These are phyloP conservation scores for Mamestra brassicae DNA, from an alignment of 2,888 invertebrate genomes.

Conservation along the genomic window DNA sequence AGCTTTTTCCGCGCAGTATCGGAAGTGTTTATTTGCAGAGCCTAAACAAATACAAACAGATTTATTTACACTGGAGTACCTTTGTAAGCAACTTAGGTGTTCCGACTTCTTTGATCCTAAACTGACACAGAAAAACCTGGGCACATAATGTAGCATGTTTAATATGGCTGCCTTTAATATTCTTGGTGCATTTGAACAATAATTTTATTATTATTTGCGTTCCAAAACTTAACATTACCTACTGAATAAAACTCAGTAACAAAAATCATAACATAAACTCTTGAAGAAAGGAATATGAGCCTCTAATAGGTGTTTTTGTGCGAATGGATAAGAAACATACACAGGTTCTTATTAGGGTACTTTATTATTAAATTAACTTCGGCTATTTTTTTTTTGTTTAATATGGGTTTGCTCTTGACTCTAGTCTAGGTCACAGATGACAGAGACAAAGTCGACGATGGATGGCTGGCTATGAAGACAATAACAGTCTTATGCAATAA, in stretches of 20 bases:
- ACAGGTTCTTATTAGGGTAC: not conserved
- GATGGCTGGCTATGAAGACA: not conserved
- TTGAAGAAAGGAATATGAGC: too few relatives aligned
- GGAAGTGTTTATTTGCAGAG: not conserved
- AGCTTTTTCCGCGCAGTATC: not conserved
- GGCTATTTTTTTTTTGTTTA: not conserved
- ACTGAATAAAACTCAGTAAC: not conserved
- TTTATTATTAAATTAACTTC: too few relatives aligned
- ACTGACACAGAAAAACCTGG: not conserved
- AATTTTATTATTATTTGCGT: not conserved
- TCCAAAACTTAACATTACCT: not conserved
- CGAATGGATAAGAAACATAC: not conserved
- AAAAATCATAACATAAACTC: too few relatives aligned
- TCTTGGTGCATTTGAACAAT: not conserved
- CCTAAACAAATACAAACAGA: slow-evolving; percentile 30
- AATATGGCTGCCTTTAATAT: not conserved
- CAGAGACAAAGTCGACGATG: too few relatives aligned
- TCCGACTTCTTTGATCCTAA: not conserved
- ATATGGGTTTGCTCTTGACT: too few relatives aligned
- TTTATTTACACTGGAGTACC: slow-evolving; percentile 7
- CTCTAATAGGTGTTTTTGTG: too few relatives aligned
- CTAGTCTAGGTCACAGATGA: too few relatives aligned
- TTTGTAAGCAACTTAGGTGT: not conserved
- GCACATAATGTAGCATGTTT: not conserved
- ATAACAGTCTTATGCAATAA: not conserved